Percentiles rank a stretch among this genome's conserved stretches.
phyloP scores from a whole-genome alignment of 2,888 invertebrate species.

The Catocala nupta region DNA sequence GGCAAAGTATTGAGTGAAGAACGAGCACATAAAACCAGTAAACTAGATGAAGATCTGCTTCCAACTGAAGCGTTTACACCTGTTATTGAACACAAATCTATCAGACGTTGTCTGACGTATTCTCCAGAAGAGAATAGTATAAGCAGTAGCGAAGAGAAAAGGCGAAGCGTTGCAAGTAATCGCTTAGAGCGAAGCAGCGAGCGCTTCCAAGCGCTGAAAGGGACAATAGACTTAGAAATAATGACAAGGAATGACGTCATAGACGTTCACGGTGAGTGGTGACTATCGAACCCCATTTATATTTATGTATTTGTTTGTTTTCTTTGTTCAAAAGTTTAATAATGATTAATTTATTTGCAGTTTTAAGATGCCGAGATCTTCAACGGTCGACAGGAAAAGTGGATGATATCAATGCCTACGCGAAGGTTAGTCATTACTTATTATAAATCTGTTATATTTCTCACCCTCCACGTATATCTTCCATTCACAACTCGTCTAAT shows the following conservation, averaged over 20 bases:
- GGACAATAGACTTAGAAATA: constrained; percentile 89
- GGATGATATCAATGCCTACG: constrained; percentile 92
- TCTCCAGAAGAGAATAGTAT: constrained; percentile 86
- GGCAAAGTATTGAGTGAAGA: constrained; percentile 80
- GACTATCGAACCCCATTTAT: constrained; percentile 71
- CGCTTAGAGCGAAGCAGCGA: constrained; percentile 74
- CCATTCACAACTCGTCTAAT: too few relatives aligned
- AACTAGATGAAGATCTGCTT: constrained; percentile 81
- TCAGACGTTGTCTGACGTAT: constrained; percentile 87
- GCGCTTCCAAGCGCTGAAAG: constrained; percentile 76
- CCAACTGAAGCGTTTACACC: constrained; percentile 76
- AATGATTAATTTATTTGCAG: constrained; percentile 82
- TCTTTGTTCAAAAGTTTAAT: constrained; percentile 23
- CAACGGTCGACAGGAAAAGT: constrained; percentile 89
- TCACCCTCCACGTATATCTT: neutral
- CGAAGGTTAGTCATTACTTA: constrained; percentile 87
- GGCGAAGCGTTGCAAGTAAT: constrained; percentile 84
- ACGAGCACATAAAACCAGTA: constrained; percentile 83
- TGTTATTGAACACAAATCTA: constrained; percentile 80
- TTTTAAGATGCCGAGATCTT: constrained; percentile 92
- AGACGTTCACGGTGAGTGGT: constrained; percentile 91
- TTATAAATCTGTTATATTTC: neutral
- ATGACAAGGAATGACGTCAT: constrained; percentile 86
- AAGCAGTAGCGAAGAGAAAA: constrained; percentile 84
- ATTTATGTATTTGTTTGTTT: constrained; percentile 24